Percentiles rank a stretch among this genome's conserved stretches.
Conservation (phyloP, 1,140 invertebrate species). For the Leptinotarsa undecemlineata region DNA sequence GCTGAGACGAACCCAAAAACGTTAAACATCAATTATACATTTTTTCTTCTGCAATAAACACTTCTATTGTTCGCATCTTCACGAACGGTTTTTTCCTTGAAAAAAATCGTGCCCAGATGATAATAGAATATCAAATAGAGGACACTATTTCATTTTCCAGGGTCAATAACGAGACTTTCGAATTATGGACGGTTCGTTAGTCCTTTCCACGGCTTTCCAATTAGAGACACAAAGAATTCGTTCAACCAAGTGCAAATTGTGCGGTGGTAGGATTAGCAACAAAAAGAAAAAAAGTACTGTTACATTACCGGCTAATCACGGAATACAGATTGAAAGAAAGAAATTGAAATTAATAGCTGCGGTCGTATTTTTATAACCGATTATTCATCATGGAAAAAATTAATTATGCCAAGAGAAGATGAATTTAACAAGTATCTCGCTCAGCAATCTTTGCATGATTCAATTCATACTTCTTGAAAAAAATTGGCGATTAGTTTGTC, state of each 20-base stretch:
- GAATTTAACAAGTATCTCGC: too few relatives aligned
- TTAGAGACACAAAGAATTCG: neutral
- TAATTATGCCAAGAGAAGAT: too few relatives aligned
- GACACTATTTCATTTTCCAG: neutral
- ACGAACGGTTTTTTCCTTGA: neutral
- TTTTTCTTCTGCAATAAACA: too few relatives aligned
- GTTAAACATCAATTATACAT: too few relatives aligned
- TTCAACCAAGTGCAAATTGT: conserved; percentile 1
- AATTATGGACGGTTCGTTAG: conserved; percentile 9
- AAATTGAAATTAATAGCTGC: too few relatives aligned
- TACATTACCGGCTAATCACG: neutral
- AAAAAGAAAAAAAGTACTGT: conserved; percentile 1
- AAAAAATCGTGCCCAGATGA: neutral
- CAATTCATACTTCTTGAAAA: too few relatives aligned
- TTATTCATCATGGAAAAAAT: too few relatives aligned
- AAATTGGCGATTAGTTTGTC: too few relatives aligned
- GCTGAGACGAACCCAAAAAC: too few relatives aligned
- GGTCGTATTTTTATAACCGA: too few relatives aligned
- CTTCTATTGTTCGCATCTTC: neutral
- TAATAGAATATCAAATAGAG: neutral
- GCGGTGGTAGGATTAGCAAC: neutral
- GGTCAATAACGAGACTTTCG: conserved; percentile 16
- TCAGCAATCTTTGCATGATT: too few relatives aligned
- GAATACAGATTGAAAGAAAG: too few relatives aligned
- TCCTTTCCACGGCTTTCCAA: neutral